Evolutionary conservation across 2,797 vertebrate species (phyloP).

Genomic region (Falco cherrug): DNA sequence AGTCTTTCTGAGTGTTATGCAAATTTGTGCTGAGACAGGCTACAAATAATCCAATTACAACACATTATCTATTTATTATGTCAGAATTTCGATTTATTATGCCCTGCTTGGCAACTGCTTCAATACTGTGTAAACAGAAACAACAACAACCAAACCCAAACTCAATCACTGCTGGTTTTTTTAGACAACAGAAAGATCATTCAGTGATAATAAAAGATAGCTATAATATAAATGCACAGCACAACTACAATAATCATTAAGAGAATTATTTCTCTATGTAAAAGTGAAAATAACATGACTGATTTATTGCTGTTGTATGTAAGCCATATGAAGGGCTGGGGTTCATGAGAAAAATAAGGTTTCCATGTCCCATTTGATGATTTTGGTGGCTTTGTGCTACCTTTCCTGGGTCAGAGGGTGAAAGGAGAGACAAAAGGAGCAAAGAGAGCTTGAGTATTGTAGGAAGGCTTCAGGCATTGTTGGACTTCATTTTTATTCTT

Average conservation of each 20-base stretch:
- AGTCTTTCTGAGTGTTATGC: slow-evolving; percentile 20
- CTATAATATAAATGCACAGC: neutral
- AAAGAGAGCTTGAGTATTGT: neutral
- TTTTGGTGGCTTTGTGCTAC: neutral
- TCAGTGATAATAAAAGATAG: slow-evolving; percentile 12
- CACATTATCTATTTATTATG: slow-evolving; percentile 56
- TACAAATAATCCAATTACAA: slow-evolving; percentile 65
- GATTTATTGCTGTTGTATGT: neutral
- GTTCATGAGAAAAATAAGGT: neutral
- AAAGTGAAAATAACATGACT: neutral
- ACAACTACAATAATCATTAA: neutral
- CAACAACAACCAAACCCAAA: neutral
- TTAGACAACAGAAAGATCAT: slow-evolving; percentile 32
- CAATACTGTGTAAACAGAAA: slow-evolving; percentile 1
- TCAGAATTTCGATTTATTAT: slow-evolving; percentile 43
- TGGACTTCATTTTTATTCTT: neutral
- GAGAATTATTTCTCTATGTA: neutral
- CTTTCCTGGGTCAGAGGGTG: neutral
- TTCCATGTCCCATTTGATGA: neutral
- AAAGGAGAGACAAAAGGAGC: neutral
- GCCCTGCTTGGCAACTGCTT: slow-evolving; percentile 34
- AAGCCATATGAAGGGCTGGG: neutral
- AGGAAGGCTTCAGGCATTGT: neutral
- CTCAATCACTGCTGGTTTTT: neutral
- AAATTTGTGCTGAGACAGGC: slow-evolving; percentile 38